Evolutionary conservation across 2,113 vertebrate genomes (phyloP).

Genomic region (Scomber colias): DNA sequence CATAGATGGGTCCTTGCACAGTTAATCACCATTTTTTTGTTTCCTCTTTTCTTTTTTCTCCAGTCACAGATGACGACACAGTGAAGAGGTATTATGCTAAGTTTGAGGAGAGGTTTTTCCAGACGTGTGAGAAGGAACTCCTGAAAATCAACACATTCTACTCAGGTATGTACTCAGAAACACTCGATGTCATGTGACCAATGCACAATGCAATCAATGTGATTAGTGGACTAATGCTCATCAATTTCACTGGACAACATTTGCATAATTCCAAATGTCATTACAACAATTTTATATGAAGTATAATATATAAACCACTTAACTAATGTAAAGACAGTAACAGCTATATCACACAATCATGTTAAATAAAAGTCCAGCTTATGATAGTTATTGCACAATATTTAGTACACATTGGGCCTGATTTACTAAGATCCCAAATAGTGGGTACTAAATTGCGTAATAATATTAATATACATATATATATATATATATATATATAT

Average conservation of each 20-base stretch:
- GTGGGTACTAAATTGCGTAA: too few relatives aligned
- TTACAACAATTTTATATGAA: background rate
- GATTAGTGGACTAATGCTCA: background rate
- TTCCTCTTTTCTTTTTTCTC: constrained; percentile 11
- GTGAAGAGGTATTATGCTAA: constrained; percentile 99
- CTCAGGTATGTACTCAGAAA: constrained; percentile 87
- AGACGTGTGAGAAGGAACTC: constrained; percentile 98
- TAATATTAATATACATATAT: too few relatives aligned
- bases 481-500: too few relatives aligned
- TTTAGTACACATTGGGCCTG: too few relatives aligned
- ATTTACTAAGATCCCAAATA: too few relatives aligned
- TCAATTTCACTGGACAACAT: constrained; percentile 1
- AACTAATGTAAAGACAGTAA: background rate
- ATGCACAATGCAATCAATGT: background rate
- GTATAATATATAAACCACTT: background rate
- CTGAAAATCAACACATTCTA: constrained; percentile 99
- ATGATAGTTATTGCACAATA: too few relatives aligned
- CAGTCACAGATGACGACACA: constrained; percentile 97
- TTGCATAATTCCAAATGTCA: background rate
- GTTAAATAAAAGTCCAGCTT: too few relatives aligned
- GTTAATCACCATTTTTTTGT: background rate
- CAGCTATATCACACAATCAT: background rate
- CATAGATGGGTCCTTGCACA: background rate
- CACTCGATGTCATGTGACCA: background rate
- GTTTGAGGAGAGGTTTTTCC: constrained; percentile 99